phyloP scores from a whole-genome alignment of 2,888 invertebrate genomes.

The Drosophila meridiana region DNA sequence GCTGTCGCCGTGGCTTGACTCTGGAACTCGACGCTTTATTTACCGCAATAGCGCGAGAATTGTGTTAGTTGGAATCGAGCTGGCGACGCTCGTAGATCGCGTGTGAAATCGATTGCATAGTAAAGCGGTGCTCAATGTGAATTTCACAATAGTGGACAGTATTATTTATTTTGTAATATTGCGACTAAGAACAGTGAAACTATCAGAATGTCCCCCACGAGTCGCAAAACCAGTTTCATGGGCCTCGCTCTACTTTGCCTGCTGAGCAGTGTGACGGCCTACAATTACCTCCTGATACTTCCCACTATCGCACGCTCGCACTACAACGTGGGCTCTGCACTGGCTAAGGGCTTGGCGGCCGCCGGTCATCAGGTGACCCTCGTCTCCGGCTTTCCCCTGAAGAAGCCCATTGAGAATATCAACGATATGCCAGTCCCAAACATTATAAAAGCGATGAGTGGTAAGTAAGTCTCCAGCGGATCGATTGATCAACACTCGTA shows the following conservation, averaged over 20 bases:
- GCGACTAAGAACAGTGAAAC: not conserved
- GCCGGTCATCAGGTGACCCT: conserved; percentile 84
- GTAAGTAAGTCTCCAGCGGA: conserved; percentile 33
- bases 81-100: conserved; percentile 13
- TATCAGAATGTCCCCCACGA: conserved; percentile 36
- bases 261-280: conserved; percentile 59
- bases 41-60: not conserved
- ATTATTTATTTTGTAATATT: not conserved
- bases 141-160: conserved; percentile 4
- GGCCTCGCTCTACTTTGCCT: conserved; percentile 47
- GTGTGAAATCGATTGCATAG: not conserved
- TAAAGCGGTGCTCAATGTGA: not conserved
- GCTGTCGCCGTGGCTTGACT: not conserved
- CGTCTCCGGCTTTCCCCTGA: conserved; percentile 78
- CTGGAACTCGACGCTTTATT: conserved; percentile 8
- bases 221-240: conserved; percentile 45
- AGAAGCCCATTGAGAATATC: conserved; percentile 78
- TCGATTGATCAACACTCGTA: not conserved
- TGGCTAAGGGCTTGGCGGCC: conserved; percentile 82
- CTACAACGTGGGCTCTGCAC: conserved; percentile 81
- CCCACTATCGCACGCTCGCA: conserved; percentile 74
- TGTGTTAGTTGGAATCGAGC: conserved; percentile 35
- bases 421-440: conserved; percentile 58
- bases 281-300: conserved; percentile 70
- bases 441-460: conserved; percentile 47